Base-by-base conservation (phyloP, 2,888 invertebrate species). In the Stictocephala bisonia region DNA sequence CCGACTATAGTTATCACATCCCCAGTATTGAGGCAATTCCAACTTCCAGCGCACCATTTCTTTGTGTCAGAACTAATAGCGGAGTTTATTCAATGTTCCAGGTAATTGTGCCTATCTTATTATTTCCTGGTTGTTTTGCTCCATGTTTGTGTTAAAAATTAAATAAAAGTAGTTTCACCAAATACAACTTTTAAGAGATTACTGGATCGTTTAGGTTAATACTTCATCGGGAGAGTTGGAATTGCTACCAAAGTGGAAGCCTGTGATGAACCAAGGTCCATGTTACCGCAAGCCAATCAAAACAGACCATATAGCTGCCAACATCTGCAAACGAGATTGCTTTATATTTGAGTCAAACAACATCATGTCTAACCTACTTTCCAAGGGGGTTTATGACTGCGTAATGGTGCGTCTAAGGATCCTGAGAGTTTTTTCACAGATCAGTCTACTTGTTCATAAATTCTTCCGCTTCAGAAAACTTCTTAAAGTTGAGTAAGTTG, bases 381-480 rank as follows among this genome's bases (percentile, higher is more conserved):
- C 48, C 1, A 3, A 48, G 9, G 22, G 15, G 6, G 35, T 3
- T 3, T n/a, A 6, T 15, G 26, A 44, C 24, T 64, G 64, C 20
- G 15, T 26, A 9, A 64, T 44, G 41, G 11, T 44, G 27, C 64
- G 64, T 2, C 24, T 26, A 6, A 11, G 64, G 7, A 20, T 44
- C 41, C 24, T 22, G 1, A 22, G 27, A 18, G 27, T 64, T 15
- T 44, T 27, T 44, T 64, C 44, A 1, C 64, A 64, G 44, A 64
- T 64, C 64, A 64, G 64, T 27, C 41, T 64, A 9, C 26, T 64
- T 15, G 24, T 64, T 44, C 41, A 26, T 41, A 64, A 64, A 13
- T 44, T 35, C 13, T 40, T 40, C 22, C 20, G 3, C 22, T 60
- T 9, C 13, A 20, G 35, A n/a, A 18, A 22, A n/a, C n/a, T 20